A percentile compares a stretch with the other conserved stretches of the same genome.
Evolutionary conservation across 2,888 invertebrate species (phyloP).

Genomic region (Diabrotica balteata): DNA sequence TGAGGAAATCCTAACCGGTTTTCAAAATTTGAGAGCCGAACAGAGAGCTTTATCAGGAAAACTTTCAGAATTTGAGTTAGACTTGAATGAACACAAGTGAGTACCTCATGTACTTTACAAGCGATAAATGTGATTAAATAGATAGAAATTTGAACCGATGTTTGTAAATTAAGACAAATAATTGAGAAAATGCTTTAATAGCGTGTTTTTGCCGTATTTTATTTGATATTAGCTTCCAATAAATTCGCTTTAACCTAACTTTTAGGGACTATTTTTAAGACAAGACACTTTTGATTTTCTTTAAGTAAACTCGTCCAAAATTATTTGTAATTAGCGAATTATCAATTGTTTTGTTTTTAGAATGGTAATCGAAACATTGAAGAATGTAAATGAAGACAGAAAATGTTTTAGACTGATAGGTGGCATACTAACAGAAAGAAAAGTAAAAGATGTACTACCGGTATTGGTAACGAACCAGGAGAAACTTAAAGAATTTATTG

Average conservation of each 20-base stretch:
- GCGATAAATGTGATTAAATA: too few relatives aligned
- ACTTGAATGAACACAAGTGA: conserved; percentile 96
- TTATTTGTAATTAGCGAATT: too few relatives aligned
- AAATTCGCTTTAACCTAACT: too few relatives aligned
- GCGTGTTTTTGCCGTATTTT: too few relatives aligned
- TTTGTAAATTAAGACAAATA: too few relatives aligned
- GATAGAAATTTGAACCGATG: too few relatives aligned
- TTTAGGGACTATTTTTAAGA: too few relatives aligned
- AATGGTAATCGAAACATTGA: conserved; percentile 92
- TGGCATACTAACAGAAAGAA: conserved; percentile 91
- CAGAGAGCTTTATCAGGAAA: conserved; percentile 87
- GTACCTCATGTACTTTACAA: conserved; percentile 43
- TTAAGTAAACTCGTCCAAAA: too few relatives aligned
- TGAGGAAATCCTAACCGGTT: conserved; percentile 86
- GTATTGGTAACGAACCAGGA: conserved; percentile 81
- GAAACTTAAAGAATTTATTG: conserved; percentile 80
- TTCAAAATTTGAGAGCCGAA: conserved; percentile 86
- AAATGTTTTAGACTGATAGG: conserved; percentile 95
- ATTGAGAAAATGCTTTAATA: too few relatives aligned
- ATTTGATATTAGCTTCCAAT: too few relatives aligned
- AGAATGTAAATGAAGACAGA: conserved; percentile 81
- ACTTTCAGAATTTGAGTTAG: conserved; percentile 91
- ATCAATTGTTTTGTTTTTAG: conserved; percentile 60
- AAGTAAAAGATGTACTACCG: conserved; percentile 90
- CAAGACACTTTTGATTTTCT: too few relatives aligned